phyloP scores from a whole-genome alignment of 2,888 invertebrate genomes.

The Dioctria rufipes region DNA sequence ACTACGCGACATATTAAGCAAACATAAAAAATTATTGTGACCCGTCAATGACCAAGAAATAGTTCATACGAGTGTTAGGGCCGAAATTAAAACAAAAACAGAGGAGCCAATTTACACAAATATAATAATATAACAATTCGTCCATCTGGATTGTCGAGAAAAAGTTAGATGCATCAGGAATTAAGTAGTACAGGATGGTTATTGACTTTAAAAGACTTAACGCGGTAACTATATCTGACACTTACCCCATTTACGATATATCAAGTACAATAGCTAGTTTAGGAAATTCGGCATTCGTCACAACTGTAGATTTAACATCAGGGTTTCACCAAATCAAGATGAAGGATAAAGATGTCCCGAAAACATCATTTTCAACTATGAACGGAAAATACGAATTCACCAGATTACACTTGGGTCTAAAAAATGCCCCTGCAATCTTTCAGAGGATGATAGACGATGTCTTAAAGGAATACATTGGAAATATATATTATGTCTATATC shows the following conservation, averaged over 20 bases:
- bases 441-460: constrained; percentile 55
- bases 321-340: constrained; percentile 56
- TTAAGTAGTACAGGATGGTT: no score
- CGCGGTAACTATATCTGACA: no score
- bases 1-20: no score
- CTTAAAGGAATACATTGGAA: constrained; percentile 53
- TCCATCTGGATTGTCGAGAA: no score
- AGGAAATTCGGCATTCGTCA: constrained; percentile 48
- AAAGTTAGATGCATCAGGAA: no score
- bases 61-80: no score
- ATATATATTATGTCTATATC: constrained; percentile 59
- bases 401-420: constrained; percentile 35
- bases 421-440: constrained; percentile 57
- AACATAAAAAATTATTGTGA: no score
- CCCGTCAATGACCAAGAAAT: background rate
- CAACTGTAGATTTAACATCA: constrained; percentile 52
- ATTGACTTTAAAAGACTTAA: background rate
- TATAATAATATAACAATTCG: constrained; percentile 1
- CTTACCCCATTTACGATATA: constrained; percentile 39
- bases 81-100: no score
- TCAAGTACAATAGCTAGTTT: constrained; percentile 40
- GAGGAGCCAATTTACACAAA: background rate
- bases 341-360: constrained; percentile 46
- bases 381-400: constrained; percentile 34
- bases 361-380: constrained; percentile 57